These are phyloP conservation scores for Oscheius sp. DNA, from an alignment of 1,140 invertebrate genomes.

Conservation along the genomic window DNA sequence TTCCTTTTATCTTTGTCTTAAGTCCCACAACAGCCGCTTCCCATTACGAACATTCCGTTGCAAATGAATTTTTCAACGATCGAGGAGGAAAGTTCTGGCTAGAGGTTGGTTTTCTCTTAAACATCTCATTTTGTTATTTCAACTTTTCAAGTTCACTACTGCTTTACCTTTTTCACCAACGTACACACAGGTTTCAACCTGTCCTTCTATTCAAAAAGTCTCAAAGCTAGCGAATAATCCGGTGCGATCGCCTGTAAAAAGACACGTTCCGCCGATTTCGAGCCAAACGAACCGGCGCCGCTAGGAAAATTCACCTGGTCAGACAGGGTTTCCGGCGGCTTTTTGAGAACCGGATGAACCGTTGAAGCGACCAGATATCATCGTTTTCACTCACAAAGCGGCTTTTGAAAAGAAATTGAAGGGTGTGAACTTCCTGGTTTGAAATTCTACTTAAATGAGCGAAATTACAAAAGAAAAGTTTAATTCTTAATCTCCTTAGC, in stretches of 20 bases:
- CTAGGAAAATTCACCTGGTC: not conserved
- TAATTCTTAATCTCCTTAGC: too few species aligned
- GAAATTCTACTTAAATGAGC: too few species aligned
- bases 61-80: conserved; percentile 46
- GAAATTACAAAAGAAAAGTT: too few species aligned
- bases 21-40: conserved; percentile 38
- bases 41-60: conserved; percentile 42
- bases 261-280: not conserved
- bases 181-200: not conserved
- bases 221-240: not conserved
- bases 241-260: not conserved
- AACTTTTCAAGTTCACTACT: not conserved
- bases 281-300: not conserved
- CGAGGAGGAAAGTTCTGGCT: conserved; percentile 45
- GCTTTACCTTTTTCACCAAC: not conserved
- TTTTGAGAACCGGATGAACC: not conserved
- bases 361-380: not conserved
- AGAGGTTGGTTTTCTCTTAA: conserved; percentile 33
- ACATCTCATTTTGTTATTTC: not conserved
- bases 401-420: not conserved
- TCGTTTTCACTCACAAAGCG: not conserved
- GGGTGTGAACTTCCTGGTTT: too few species aligned
- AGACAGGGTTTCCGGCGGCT: not conserved
- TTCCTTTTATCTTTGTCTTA: not conserved
- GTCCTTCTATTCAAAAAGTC: not conserved